A percentile compares a stretch with the other conserved stretches of the same genome.
Conservation (phyloP, 2,113 vertebrate species). For the Dermatemys mawii region DNA sequence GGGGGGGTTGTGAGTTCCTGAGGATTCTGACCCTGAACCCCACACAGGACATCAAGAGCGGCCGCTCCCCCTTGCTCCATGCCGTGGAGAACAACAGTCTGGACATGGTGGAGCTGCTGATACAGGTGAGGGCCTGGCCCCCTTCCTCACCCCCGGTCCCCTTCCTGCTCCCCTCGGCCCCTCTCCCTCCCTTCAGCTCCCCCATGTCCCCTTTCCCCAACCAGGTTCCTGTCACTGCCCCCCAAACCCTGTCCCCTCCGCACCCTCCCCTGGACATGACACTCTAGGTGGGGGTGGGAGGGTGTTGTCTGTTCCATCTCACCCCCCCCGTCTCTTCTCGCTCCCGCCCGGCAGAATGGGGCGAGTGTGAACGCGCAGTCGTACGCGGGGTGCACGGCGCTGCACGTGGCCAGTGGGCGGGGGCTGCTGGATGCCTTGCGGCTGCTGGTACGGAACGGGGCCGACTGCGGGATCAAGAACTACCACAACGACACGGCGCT, state of each 20-base stretch:
- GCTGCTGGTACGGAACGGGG: slow-evolving; percentile 86
- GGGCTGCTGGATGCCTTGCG: slow-evolving; percentile 85
- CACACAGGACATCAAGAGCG: slow-evolving; percentile 89
- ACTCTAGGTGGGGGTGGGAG: no score
- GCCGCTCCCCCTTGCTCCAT: slow-evolving; percentile 87
- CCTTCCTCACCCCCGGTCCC: no score
- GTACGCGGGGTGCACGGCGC: slow-evolving; percentile 89
- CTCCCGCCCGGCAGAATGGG: slow-evolving; percentile 74
- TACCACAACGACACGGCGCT: slow-evolving; percentile 91
- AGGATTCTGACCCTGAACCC: not conserved
- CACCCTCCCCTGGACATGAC: no score
- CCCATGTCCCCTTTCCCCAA: not conserved
- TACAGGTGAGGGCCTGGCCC: slow-evolving; percentile 78
- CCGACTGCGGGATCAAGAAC: slow-evolving; percentile 90
- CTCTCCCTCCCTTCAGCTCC: not conserved
- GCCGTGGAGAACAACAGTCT: slow-evolving; percentile 86
- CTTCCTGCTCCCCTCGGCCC: no score
- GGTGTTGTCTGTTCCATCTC: not conserved
- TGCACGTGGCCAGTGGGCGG: slow-evolving; percentile 88
- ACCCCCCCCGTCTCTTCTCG: not conserved
- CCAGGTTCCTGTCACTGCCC: not conserved
- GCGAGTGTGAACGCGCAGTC: slow-evolving; percentile 90
- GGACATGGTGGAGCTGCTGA: slow-evolving; percentile 86
- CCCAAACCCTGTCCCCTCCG: not conserved
- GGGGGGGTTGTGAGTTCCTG: fast-evolving